Base-by-base conservation (phyloP, 1,140 invertebrate genomes). In the Eubasilissa regina region DNA sequence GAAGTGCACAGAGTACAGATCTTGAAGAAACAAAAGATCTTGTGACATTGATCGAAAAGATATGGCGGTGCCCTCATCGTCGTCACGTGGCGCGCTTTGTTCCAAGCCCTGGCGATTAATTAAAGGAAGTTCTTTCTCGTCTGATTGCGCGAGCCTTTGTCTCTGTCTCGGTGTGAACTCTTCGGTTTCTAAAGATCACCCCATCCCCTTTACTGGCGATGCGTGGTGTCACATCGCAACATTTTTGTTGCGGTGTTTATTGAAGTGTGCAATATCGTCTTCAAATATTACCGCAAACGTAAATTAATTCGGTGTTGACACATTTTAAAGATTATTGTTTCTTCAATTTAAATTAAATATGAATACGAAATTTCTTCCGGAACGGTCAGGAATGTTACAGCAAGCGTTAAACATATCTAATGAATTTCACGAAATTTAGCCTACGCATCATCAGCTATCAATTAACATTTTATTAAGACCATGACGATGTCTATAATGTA, bases 41-140 rank as follows among this genome's bases (percentile, higher is more conserved):
- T 81, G 80, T 81, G 80, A 80, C 78, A 80, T 73, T 77, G 81
- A 82, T 82, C 75, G 79, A 78, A 58, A 80, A 82, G 81, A 82
- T 82, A 82, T 82, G 78, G 75, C 66, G 81, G 81, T 47, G 75
- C 81, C 81, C 81, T 78, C 78, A 82, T 82, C 78, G 25, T 55
- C 44, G 47, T 70, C 78, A 70, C 77, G 81, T 78, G 78, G 80
- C 55, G 73, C 74, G 19, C 51, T 80, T 68, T 80, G 73, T 81
- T 73, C 53, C 44, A 68, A 51, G 60, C 64, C 35, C 55, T 55
- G 62, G 47, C 68, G 76, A 76, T 81, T 79, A 82, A 82, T 79
- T 79, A 79, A 79, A 77, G 70, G 73, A 81, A 78, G 62, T 62
- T 70, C 73, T 48, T 78, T 74, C 62, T 44, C 47, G 70, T 81